These are phyloP conservation scores for Drosophila carrolli DNA, from an alignment of 1,140 invertebrate genomes.

Conservation along the genomic window DNA sequence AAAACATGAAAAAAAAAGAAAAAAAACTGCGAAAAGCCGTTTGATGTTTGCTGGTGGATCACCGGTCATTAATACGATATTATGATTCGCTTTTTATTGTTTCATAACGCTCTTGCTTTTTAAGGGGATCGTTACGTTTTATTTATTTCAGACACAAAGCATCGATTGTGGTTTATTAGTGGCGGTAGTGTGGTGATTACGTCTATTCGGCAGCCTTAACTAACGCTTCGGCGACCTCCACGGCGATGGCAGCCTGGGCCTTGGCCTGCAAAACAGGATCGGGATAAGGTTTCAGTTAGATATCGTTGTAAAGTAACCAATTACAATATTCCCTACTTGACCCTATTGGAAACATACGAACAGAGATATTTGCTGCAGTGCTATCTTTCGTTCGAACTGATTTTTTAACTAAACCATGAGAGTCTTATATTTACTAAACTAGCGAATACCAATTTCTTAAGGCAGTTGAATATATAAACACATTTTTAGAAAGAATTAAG, in stretches of 20 bases:
- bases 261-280: slow-evolving; percentile 87
- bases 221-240: slow-evolving; percentile 98
- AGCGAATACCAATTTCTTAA: too few relatives aligned
- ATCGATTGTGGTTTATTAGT: slow-evolving; percentile 40
- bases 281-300: neutral
- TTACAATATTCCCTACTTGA: too few relatives aligned
- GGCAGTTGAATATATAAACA: too few relatives aligned
- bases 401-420: too few relatives aligned
- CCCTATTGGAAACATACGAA: too few relatives aligned
- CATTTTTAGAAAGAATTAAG: too few relatives aligned
- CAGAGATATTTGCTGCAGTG: too few relatives aligned
- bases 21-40: slow-evolving; percentile 4
- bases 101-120: slow-evolving; percentile 67
- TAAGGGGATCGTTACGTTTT: slow-evolving; percentile 60
- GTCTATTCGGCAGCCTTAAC: slow-evolving; percentile 92
- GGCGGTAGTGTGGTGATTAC: slow-evolving; percentile 37
- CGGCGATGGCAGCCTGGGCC: slow-evolving; percentile 96
- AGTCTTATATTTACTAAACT: too few relatives aligned
- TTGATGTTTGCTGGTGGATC: slow-evolving; percentile 26
- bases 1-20: slow-evolving; percentile 15
- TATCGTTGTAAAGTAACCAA: neutral
- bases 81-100: slow-evolving; percentile 71
- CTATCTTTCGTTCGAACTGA: too few relatives aligned
- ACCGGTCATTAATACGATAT: slow-evolving; percentile 62
- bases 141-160: slow-evolving; percentile 69